phyloP scores from a whole-genome alignment of 2,113 vertebrate genomes.

The Silurus glanis region DNA sequence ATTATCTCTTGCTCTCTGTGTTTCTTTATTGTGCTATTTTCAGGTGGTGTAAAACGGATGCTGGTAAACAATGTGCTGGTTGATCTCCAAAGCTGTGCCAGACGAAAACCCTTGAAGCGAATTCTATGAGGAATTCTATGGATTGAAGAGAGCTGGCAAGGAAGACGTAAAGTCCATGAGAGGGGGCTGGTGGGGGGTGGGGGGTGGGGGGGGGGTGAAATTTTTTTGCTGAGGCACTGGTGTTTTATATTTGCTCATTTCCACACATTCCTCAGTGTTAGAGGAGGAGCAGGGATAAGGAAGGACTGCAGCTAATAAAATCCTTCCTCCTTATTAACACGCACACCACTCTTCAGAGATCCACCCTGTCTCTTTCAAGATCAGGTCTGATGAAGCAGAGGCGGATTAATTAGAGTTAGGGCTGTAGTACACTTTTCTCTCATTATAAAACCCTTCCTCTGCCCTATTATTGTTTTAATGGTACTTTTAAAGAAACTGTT shows the following conservation, averaged over 20 bases:
- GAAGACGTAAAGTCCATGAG: slow-evolving; percentile 62
- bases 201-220: slow-evolving; percentile 51
- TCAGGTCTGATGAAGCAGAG: slow-evolving; percentile 10
- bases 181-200: slow-evolving; percentile 52
- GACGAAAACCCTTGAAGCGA: slow-evolving; percentile 54
- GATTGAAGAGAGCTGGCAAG: slow-evolving; percentile 58
- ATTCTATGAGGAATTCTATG: slow-evolving; percentile 52
- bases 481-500: slow-evolving; percentile 37
- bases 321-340: slow-evolving; percentile 57
- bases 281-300: slow-evolving; percentile 44
- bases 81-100: slow-evolving; percentile 55
- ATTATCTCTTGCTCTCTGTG: neutral
- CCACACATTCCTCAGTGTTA: slow-evolving; percentile 72
- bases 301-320: slow-evolving; percentile 58
- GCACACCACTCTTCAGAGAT: slow-evolving; percentile 56
- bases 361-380: slow-evolving; percentile 14
- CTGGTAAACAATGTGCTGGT: slow-evolving; percentile 65
- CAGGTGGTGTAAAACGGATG: slow-evolving; percentile 46
- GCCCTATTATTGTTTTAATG: slow-evolving; percentile 10
- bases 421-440: neutral
- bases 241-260: slow-evolving; percentile 77
- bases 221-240: slow-evolving; percentile 66
- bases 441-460: slow-evolving; percentile 25
- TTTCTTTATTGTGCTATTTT: slow-evolving; percentile 54
- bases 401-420: neutral